A percentile compares a stretch with the other conserved stretches of the same genome.
Conservation (phyloP, 2,797 vertebrate species). For the Myripristis murdjan region DNA sequence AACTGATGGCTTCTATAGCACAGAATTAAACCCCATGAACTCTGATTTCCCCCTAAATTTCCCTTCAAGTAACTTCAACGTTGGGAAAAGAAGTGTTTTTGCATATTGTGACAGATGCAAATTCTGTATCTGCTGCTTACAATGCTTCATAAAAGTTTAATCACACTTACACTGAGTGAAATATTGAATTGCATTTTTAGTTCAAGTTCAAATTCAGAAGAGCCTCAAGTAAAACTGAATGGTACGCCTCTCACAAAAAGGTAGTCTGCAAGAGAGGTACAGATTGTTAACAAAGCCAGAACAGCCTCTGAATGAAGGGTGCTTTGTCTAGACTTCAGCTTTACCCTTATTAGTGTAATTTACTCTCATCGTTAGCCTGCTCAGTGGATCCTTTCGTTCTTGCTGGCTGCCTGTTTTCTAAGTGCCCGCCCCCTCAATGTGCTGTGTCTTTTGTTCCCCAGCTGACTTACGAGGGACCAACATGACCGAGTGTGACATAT, state of each 20-base stretch:
- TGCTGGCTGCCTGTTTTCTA: slow-evolving; percentile 54
- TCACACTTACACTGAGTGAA: too few species aligned
- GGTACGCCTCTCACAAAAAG: background rate
- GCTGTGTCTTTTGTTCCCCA: slow-evolving; percentile 63
- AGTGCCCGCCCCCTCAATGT: slow-evolving; percentile 51
- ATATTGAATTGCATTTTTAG: background rate
- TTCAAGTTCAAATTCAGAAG: slow-evolving; percentile 3
- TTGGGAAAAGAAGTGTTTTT: too few species aligned
- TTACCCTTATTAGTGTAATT: slow-evolving; percentile 61
- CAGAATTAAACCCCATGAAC: too few species aligned
- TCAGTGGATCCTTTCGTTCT: slow-evolving; percentile 59
- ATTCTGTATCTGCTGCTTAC: too few species aligned
- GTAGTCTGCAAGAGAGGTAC: background rate
- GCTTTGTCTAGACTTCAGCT: slow-evolving; percentile 57
- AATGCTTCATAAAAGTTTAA: too few species aligned
- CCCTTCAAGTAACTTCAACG: too few species aligned
- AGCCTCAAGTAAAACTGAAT: slow-evolving; percentile 39
- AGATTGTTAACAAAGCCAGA: slow-evolving; percentile 31
- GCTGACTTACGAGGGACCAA: slow-evolving; percentile 71
- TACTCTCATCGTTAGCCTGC: slow-evolving; percentile 70
- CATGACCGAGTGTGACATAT: slow-evolving; percentile 79
- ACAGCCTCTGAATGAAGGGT: slow-evolving; percentile 57
- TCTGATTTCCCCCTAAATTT: too few species aligned
- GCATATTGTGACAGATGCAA: too few species aligned
- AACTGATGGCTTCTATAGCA: too few species aligned